These are phyloP conservation scores for Myxocyprinus asiaticus DNA, from an alignment of 2,113 vertebrate genomes.

Conservation along the genomic window DNA sequence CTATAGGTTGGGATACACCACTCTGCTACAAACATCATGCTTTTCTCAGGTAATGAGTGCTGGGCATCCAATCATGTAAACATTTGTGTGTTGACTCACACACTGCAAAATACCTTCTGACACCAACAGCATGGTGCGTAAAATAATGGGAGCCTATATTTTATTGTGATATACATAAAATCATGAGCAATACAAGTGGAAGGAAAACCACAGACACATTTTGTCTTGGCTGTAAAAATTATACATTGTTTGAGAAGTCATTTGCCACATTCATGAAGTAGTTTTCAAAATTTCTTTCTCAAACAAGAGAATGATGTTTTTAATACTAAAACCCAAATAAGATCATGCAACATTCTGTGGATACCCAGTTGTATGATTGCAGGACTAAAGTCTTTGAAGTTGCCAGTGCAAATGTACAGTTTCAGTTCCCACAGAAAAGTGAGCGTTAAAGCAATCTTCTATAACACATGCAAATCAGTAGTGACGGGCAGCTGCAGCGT, in stretches of 20 bases:
- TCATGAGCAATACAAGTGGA: background rate
- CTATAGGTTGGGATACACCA: no score
- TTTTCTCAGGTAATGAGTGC: no score
- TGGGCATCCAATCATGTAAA: no score
- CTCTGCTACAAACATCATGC: no score
- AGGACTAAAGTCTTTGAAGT: slow-evolving; percentile 9
- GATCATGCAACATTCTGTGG: background rate
- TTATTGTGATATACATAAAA: background rate
- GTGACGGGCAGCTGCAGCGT: background rate
- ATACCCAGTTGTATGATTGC: background rate
- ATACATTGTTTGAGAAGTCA: background rate
- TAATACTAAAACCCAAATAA: background rate
- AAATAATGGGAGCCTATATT: no score
- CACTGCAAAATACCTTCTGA: no score
- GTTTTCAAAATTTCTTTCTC: background rate
- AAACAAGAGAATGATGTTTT: background rate
- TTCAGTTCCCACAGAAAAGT: background rate
- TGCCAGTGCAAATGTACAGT: slow-evolving; percentile 1
- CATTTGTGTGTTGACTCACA: no score
- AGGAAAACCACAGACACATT: background rate
- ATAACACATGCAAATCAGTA: background rate
- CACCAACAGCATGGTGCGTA: no score
- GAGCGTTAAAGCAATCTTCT: background rate
- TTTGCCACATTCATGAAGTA: slow-evolving; percentile 23
- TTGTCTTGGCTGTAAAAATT: background rate